phyloP scores from a whole-genome alignment of 1,140 invertebrate genomes.

The Drosophila ananassae region DNA sequence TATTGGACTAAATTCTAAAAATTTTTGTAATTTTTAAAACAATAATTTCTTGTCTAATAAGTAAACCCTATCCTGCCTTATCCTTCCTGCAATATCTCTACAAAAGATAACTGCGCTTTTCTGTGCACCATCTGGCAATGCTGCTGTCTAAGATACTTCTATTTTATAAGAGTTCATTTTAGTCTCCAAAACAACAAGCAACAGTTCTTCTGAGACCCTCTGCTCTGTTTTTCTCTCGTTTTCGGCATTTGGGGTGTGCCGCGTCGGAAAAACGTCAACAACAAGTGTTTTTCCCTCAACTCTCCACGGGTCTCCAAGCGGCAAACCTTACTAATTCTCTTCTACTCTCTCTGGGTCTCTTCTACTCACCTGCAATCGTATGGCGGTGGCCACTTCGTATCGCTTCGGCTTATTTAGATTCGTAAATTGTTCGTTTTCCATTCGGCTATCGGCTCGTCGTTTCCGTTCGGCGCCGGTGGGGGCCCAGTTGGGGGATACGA shows the following conservation, averaged over 20 bases:
- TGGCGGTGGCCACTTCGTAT: constrained; percentile 30
- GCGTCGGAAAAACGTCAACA: constrained; percentile 57
- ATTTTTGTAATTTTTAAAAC: no score
- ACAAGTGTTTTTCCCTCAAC: constrained; percentile 70
- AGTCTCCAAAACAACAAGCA: constrained; percentile 57
- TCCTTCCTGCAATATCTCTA: constrained; percentile 48
- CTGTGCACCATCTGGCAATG: constrained; percentile 55
- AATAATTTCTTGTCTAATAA: no score
- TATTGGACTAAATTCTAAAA: no score
- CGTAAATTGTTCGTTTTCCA: constrained; percentile 8
- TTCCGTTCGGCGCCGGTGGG: constrained; percentile 10
- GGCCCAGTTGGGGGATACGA: constrained; percentile 28
- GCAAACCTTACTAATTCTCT: neutral
- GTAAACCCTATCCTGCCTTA: no score
- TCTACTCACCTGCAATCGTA: constrained; percentile 28
- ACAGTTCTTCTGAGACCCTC: constrained; percentile 52
- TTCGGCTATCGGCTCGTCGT: constrained; percentile 17
- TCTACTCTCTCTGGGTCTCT: constrained; percentile 10
- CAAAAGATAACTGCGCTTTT: constrained; percentile 79
- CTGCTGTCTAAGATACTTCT: constrained; percentile 22
- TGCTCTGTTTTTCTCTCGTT: constrained; percentile 17
- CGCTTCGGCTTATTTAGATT: constrained; percentile 37
- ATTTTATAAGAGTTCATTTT: constrained; percentile 36
- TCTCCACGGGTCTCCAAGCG: constrained; percentile 33
- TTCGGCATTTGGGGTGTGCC: constrained; percentile 47